phyloP scores from a whole-genome alignment of 2,113 vertebrate species.

The Larimichthys polyactis region DNA sequence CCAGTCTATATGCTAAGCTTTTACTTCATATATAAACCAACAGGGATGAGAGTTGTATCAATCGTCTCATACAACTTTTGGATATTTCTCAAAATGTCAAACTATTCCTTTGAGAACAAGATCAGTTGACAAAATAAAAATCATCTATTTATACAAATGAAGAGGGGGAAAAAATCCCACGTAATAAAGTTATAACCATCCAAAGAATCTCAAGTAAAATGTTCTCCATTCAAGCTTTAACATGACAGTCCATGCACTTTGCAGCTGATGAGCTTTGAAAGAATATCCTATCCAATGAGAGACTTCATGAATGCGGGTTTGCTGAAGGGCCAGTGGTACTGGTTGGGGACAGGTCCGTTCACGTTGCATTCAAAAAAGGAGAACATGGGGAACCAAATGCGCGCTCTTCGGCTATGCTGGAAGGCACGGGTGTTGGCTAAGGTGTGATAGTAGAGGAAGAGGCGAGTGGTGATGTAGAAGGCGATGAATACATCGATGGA shows the following conservation, averaged over 20 bases:
- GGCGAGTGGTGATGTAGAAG: constrained; percentile 98
- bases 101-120: constrained; percentile 7
- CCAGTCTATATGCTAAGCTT: background rate
- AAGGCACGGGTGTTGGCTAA: constrained; percentile 95
- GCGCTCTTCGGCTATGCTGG: constrained; percentile 93
- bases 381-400: constrained; percentile 99
- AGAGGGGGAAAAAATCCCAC: background rate
- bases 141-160: background rate
- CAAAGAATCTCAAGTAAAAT: constrained; percentile 8
- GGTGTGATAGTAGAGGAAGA: constrained; percentile 98
- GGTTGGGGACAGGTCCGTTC: constrained; percentile 95
- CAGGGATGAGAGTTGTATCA: too few relatives aligned
- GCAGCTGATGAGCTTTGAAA: background rate
- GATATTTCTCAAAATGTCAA: background rate
- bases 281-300: constrained; percentile 86
- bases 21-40: background rate
- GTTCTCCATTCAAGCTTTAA: background rate
- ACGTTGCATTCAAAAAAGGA: constrained; percentile 99
- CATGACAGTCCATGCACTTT: constrained; percentile 1
- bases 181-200: background rate
- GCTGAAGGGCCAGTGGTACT: constrained; percentile 96
- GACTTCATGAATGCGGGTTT: constrained; percentile 91
- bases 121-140: constrained; percentile 16
- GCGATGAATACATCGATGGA: constrained; percentile 99
- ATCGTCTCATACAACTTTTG: background rate